These are phyloP conservation scores for Nematolebias whitei DNA, from an alignment of 2,113 vertebrate species.

Conservation along the genomic window DNA sequence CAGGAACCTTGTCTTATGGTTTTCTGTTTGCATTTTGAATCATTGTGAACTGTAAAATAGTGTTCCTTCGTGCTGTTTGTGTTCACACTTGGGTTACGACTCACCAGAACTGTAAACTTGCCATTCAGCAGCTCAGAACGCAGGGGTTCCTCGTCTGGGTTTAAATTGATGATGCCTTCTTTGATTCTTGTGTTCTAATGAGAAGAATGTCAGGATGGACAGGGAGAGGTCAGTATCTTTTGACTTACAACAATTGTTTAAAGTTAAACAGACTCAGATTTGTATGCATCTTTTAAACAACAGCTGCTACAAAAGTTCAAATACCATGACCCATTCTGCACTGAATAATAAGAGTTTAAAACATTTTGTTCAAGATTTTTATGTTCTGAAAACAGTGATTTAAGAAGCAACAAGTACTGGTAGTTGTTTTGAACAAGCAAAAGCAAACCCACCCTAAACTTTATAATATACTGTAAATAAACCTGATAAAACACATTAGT, in stretches of 20 bases:
- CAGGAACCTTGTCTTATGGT: neutral
- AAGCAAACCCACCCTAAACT: neutral
- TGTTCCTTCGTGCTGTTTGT: neutral
- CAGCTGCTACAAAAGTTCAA: neutral
- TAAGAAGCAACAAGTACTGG: neutral
- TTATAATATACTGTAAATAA: neutral
- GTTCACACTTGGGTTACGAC: conserved; percentile 19
- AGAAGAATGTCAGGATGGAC: neutral
- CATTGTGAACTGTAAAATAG: neutral
- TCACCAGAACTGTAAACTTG: conserved; percentile 85
- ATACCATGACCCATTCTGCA: neutral
- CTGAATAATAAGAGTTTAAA: neutral
- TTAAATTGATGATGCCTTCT: conserved; percentile 83
- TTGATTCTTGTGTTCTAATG: conserved; percentile 83
- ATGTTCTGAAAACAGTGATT: neutral
- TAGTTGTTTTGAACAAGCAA: neutral
- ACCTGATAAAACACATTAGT: neutral
- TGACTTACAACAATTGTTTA: neutral
- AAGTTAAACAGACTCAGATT: neutral
- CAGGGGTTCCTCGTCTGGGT: conserved; percentile 82
- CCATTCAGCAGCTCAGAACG: conserved; percentile 81
- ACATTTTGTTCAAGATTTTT: neutral
- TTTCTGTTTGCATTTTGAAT: too few species aligned
- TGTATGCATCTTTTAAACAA: neutral
- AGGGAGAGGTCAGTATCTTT: neutral